Evolutionary conservation across 2,113 vertebrate species (phyloP), one percentile per base, ranked within the genome.

Genomic region (Psilopsiagon aurifrons): DNA sequence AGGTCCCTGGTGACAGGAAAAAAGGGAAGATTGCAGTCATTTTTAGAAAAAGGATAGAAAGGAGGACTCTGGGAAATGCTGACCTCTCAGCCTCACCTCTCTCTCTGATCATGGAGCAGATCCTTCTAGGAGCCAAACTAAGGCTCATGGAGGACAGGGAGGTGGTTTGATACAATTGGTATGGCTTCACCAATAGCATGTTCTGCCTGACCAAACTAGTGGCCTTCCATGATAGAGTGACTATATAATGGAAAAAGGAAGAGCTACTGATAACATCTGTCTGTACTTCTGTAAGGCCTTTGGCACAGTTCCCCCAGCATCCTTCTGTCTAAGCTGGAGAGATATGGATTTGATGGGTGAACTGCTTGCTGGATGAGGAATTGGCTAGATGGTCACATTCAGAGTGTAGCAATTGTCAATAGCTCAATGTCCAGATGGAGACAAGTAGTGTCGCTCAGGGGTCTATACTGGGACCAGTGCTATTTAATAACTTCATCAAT

Each of bases 301-400:
- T 60, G 17, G 20, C 17, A 20, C 0, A 0, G 20, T 25, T 19
- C 8, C 16, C 22, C 52, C 25, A 63, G 10, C 8, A 37, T 49
- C 18, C 23, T 37, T 70, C 41, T 39, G 70, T 82, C 64, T 31
- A 59, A 87, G 44, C 2, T 51, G 49, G 11, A 70, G 28, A n/a
- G 43, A 19, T 25, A n/a, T 27, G 13, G 16, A n/a, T 70, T 77
- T 57, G 49, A 7, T 70, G 55, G 16, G 19, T 46, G 24, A 7
- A 52, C 14, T 52, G 8, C 27, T 59, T 4, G 4, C n/a, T 78
- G 15, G 15, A 14, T 78, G 25, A 52, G 17, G n/a, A 66, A 35
- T 28, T 83, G 51, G 29, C 28, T 83, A 31, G 39, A 37, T 31
- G 29, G 10, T 33, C 76, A 12, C 68, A 27, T 86, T 20, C 25